Evolutionary conservation across 2,797 vertebrate species (phyloP), one percentile per base, ranked within the genome.

Genomic region (Catharus ustulatus): DNA sequence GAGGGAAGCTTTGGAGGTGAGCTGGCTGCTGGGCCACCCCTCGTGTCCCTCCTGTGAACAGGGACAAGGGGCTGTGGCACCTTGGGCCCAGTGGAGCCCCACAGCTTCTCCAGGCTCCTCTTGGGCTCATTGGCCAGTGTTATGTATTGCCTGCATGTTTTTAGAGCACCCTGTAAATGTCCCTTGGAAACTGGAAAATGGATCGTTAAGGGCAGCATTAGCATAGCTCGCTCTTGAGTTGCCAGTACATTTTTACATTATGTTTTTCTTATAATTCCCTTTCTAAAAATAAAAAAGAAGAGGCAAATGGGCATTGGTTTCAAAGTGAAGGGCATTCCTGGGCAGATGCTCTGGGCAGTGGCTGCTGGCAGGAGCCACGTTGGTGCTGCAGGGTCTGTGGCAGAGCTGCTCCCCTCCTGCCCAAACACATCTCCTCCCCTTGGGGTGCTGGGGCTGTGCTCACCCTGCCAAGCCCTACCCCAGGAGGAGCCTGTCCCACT

Each of bases 321-420:
- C 40, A 10, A 77, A 81, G 54, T 17, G 9, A 27, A 10, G 34
- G 38, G 21, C 0, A 2, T 58, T 73, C 43, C 48, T 22, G 58
- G 68, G 68, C 26, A 55, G 32, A 49, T 61, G 4, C 48, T n/a
- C 51, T 19, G 67, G 51, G 8, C 72, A 62, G 58, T 5, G 21
- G 22, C 21, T 61, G 38, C 36, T 3, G 3, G 26, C 15, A 43
- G 42, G 15, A 36, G 4, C 8, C 0, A 2, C 1, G 0, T 1
- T 6, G 18, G 32, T 64, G 34, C 78, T 36, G 59, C 57, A 5
- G 46, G 54, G 23, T 36, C 15, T 5, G 22, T 24, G 19, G 45
- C 8, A 0, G 2, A n/a, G 27, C 49, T 0, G 1, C 43, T 71
- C 32, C 10, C 17, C 20, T 15, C 19, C n/a, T 64, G 55, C 75